Percentiles rank a stretch among this genome's conserved stretches.
Evolutionary conservation across 2,888 invertebrate species (phyloP).

Genomic region (Caradrina kadenii): DNA sequence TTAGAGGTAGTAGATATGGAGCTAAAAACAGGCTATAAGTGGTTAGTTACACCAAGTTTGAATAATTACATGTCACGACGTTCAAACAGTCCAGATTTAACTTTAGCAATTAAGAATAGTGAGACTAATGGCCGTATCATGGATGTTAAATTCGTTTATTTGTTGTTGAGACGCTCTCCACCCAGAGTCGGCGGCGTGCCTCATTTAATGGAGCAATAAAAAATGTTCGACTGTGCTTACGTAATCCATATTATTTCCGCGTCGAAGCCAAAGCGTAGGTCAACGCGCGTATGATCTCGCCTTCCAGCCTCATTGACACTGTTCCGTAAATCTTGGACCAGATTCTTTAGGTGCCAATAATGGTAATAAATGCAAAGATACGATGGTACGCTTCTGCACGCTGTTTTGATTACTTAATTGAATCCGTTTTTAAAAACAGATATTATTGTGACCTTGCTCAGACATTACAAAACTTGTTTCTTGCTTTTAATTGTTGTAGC

Average conservation of each 20-base stretch:
- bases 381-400: slow-evolving; percentile 32
- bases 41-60: slow-evolving; percentile 57
- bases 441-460: slow-evolving; percentile 45
- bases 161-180: slow-evolving; percentile 83
- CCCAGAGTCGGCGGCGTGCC: slow-evolving; percentile 86
- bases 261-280: slow-evolving; percentile 83
- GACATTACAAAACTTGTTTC: slow-evolving; percentile 44
- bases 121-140: slow-evolving; percentile 80
- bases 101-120: slow-evolving; percentile 79
- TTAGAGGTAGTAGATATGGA: slow-evolving; percentile 34
- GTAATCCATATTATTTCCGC: slow-evolving; percentile 90
- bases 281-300: slow-evolving; percentile 81
- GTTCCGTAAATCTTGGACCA: slow-evolving; percentile 59
- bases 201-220: slow-evolving; percentile 90
- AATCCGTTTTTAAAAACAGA: slow-evolving; percentile 34
- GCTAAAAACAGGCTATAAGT: slow-evolving; percentile 43
- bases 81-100: slow-evolving; percentile 74
- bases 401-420: slow-evolving; percentile 44
- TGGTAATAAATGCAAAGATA: slow-evolving; percentile 33
- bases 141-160: slow-evolving; percentile 82
- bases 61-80: slow-evolving; percentile 68
- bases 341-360: slow-evolving; percentile 50
- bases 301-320: slow-evolving; percentile 65
- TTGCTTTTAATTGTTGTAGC: slow-evolving; percentile 45
- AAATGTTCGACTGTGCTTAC: slow-evolving; percentile 89